phyloP scores from a whole-genome alignment of 2,113 vertebrate species.

The Phalacrocorax carbo region DNA sequence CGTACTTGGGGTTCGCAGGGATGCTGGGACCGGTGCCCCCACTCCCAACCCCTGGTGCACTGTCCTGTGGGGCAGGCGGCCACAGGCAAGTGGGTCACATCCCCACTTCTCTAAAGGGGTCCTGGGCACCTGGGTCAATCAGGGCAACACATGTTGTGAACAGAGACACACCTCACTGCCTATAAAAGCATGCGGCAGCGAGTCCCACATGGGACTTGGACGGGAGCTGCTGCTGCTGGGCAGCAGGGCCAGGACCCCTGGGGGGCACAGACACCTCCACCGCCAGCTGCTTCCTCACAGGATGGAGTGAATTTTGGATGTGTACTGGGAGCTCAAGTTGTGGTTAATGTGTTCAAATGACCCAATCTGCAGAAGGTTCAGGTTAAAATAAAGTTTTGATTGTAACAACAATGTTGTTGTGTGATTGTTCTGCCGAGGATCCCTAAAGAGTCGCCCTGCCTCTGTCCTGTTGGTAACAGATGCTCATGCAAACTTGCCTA shows the following conservation, averaged over 20 bases:
- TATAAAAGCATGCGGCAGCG: fast-evolving
- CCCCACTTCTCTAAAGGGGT: background rate
- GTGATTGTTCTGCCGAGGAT: background rate
- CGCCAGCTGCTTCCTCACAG: background rate
- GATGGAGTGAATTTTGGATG: background rate
- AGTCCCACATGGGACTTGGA: background rate
- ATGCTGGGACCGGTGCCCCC: background rate
- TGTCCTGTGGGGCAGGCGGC: background rate
- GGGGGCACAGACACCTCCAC: fast-evolving
- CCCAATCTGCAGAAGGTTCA: background rate
- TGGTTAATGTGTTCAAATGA: background rate
- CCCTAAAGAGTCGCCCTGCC: background rate
- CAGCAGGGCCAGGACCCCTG: background rate
- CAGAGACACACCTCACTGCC: background rate
- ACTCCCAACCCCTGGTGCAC: fast-evolving
- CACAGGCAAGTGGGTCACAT: background rate
- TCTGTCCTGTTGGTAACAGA: background rate
- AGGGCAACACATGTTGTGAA: background rate
- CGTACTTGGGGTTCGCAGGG: fast-evolving
- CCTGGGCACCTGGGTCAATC: fast-evolving
- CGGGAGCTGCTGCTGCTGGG: background rate
- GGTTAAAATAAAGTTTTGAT: background rate
- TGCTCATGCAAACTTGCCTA: too few species aligned
- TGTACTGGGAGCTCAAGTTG: background rate
- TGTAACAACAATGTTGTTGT: fast-evolving